A percentile compares a stretch with the other conserved stretches of the same genome.
Conservation (phyloP, 1,140 invertebrate genomes). For the Bilobella aurantiaca region DNA sequence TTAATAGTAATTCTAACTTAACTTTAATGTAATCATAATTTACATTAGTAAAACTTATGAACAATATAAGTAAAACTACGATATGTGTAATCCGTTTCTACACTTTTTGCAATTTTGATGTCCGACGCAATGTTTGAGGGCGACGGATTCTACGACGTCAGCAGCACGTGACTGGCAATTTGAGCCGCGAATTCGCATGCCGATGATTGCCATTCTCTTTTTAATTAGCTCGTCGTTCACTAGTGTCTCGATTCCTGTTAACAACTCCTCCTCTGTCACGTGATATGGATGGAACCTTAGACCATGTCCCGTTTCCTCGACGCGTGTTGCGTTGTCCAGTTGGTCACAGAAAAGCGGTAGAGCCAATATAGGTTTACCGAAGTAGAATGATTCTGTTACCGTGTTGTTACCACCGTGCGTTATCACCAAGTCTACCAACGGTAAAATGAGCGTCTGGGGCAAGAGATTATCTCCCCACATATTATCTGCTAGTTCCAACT, state of each 20-base stretch:
- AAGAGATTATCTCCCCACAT: background rate
- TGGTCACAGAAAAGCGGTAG: background rate
- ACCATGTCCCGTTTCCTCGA: background rate
- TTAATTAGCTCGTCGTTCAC: background rate
- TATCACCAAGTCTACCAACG: background rate
- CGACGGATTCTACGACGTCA: background rate
- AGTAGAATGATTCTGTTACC: background rate
- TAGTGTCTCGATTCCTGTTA: background rate
- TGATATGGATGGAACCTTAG: background rate
- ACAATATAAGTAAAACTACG: no score
- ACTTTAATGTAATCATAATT: no score
- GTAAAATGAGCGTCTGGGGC: background rate
- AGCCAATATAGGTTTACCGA: background rate
- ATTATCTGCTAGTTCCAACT: background rate
- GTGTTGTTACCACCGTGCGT: background rate
- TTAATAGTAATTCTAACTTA: no score
- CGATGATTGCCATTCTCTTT: background rate
- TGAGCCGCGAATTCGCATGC: background rate
- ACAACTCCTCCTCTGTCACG: background rate
- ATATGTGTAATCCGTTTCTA: no score
- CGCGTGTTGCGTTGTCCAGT: background rate
- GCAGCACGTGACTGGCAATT: background rate
- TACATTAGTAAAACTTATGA: no score
- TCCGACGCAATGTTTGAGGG: no score
- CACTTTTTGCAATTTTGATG: no score